Conservation (phyloP, 2,113 vertebrate genomes). For the Erinaceus europaeus region DNA sequence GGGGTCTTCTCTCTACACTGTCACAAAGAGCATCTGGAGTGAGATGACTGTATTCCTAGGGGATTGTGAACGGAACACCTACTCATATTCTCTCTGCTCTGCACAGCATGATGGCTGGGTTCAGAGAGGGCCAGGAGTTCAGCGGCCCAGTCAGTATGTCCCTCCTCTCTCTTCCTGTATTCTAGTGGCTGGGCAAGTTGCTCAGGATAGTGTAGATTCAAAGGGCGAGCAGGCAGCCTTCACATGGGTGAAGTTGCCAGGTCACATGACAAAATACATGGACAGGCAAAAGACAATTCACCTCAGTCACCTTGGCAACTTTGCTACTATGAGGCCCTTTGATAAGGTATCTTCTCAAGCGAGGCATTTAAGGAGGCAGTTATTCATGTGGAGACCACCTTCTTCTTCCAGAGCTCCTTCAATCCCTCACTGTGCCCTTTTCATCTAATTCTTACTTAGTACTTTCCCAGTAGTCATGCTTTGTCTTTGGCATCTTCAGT, state of each 20-base stretch:
- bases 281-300: background rate
- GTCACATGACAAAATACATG: background rate
- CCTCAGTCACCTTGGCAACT: background rate
- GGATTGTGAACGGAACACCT: background rate
- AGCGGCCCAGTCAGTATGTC: background rate
- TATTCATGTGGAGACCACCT: background rate
- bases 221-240: background rate
- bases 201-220: background rate
- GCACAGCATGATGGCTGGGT: background rate
- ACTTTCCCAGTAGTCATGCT: background rate
- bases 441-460: background rate
- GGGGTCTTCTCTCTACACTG: background rate
- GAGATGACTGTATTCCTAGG: background rate
- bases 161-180: background rate
- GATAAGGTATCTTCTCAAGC: too few species aligned
- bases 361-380: background rate
- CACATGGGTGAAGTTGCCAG: background rate
- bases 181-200: background rate
- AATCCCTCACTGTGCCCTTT: background rate
- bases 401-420: background rate
- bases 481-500: background rate
- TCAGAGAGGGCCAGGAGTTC: background rate
- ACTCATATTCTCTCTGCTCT: background rate
- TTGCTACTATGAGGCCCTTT: background rate
- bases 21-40: background rate